Evolutionary conservation across 1,140 invertebrate genomes (phyloP).

Genomic region (Drosophila ironensis): DNA sequence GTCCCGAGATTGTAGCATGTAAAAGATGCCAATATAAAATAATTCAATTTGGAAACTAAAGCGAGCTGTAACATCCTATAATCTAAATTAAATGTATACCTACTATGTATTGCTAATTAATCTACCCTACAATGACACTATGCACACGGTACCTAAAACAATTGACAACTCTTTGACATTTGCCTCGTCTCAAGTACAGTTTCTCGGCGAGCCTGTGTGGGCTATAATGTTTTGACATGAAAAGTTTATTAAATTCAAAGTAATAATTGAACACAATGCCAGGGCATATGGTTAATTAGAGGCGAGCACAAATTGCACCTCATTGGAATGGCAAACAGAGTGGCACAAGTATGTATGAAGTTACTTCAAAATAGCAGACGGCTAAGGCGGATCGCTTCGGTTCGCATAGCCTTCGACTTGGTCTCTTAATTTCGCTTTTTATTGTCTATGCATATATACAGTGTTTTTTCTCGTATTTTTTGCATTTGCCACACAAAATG

Average conservation of each 20-base stretch:
- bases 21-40: too few relatives aligned
- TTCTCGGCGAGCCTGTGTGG: slow-evolving; percentile 22
- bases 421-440: slow-evolving; percentile 36
- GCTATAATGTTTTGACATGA: slow-evolving; percentile 34
- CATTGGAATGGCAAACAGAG: slow-evolving; percentile 57
- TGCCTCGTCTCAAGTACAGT: slow-evolving; percentile 10
- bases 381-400: slow-evolving; percentile 35
- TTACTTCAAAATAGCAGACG: not conserved
- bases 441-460: slow-evolving; percentile 16
- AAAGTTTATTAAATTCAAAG: slow-evolving; percentile 29
- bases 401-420: slow-evolving; percentile 42
- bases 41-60: too few relatives aligned
- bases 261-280: slow-evolving; percentile 52
- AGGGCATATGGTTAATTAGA: slow-evolving; percentile 55
- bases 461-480: slow-evolving; percentile 8
- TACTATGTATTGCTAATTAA: too few relatives aligned
- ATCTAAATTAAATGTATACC: too few relatives aligned
- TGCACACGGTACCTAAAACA: slow-evolving; percentile 20
- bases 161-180: slow-evolving; percentile 61
- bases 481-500: slow-evolving; percentile 49
- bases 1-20: too few relatives aligned
- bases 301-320: slow-evolving; percentile 52
- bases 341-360: not conserved
- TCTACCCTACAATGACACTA: too few relatives aligned
- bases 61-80: too few relatives aligned